phyloP scores from a whole-genome alignment of 2,888 invertebrate species.

The Chrysopilus asiliformis region DNA sequence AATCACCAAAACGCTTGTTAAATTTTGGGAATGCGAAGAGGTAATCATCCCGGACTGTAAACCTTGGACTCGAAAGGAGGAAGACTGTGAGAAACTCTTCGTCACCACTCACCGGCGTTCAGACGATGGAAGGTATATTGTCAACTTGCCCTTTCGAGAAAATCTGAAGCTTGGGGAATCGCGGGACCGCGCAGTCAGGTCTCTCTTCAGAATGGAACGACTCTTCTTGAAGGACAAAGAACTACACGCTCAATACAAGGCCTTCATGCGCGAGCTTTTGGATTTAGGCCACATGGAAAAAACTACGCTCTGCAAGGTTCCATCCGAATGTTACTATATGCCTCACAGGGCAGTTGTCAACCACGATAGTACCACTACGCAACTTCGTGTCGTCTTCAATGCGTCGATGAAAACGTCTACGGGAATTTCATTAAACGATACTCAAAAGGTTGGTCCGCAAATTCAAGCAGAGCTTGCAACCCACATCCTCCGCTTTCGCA shows the following conservation, averaged over 20 bases:
- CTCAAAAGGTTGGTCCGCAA: too few species aligned
- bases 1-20: too few species aligned
- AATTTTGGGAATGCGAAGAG: too few species aligned
- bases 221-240: conserved; percentile 6
- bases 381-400: neutral
- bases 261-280: conserved; percentile 10
- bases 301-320: conserved; percentile 18
- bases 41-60: too few species aligned
- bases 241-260: conserved; percentile 1
- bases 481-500: neutral
- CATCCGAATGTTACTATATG: conserved; percentile 19
- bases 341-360: neutral
- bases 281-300: neutral
- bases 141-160: conserved; percentile 9
- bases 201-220: conserved; percentile 8
- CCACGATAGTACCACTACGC: neutral
- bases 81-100: neutral
- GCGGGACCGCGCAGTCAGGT: conserved; percentile 7
- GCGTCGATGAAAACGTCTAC: neutral
- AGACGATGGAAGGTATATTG: conserved; percentile 10
- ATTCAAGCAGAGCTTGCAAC: neutral
- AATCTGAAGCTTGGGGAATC: conserved; percentile 8
- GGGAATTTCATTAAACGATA: too few species aligned
- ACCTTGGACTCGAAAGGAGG: too few species aligned
- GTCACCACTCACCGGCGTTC: neutral